A percentile compares a stretch with the other conserved stretches of the same genome.
Evolutionary conservation across 1,140 invertebrate species (phyloP).

Genomic region (Drosophila ironensis): DNA sequence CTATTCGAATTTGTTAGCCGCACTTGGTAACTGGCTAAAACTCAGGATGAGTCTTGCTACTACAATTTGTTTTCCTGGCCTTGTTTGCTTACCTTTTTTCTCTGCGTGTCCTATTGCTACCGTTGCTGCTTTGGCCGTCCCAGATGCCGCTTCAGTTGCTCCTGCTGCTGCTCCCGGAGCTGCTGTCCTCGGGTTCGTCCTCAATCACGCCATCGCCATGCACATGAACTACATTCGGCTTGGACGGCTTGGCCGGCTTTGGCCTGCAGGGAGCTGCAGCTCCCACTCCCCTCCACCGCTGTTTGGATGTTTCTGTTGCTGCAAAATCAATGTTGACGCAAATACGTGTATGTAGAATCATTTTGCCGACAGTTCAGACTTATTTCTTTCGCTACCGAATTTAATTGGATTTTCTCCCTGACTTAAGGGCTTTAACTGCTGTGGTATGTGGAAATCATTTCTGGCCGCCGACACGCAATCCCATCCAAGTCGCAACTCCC

Average conservation of each 20-base stretch:
- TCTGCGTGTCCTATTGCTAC: slow-evolving; percentile 8
- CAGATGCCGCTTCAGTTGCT: slow-evolving; percentile 6
- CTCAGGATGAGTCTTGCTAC: no score
- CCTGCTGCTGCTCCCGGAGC: slow-evolving; percentile 5
- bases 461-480: slow-evolving; percentile 70
- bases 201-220: slow-evolving; percentile 73
- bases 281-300: neutral
- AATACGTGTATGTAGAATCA: slow-evolving; percentile 80
- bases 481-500: neutral
- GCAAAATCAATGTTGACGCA: slow-evolving; percentile 79
- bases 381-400: slow-evolving; percentile 81
- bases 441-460: slow-evolving; percentile 79
- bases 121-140: neutral
- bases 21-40: no score
- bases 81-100: neutral
- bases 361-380: slow-evolving; percentile 79
- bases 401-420: slow-evolving; percentile 80
- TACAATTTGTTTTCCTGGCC: neutral
- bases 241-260: no score
- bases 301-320: slow-evolving; percentile 43
- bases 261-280: neutral
- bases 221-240: slow-evolving; percentile 73
- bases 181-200: slow-evolving; percentile 64
- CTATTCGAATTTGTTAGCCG: no score
- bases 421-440: slow-evolving; percentile 80